Percentiles rank a stretch among this genome's conserved stretches.
phyloP scores from a whole-genome alignment of 2,888 invertebrate genomes.

The Leucophenga montana region DNA sequence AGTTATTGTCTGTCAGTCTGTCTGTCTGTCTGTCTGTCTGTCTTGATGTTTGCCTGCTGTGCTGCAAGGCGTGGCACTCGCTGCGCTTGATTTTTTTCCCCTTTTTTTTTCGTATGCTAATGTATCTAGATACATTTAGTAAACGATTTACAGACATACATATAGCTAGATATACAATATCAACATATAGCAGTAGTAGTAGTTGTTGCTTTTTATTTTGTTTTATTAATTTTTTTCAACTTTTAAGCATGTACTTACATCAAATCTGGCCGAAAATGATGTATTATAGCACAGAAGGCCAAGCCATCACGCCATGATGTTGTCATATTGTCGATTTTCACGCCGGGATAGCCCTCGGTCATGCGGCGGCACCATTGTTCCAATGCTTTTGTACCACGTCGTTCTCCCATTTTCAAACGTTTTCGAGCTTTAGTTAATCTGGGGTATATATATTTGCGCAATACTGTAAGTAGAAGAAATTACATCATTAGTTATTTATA shows the following conservation, averaged over 20 bases:
- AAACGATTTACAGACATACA: not conserved
- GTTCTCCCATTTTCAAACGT: conserved; percentile 80
- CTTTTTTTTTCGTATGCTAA: not conserved
- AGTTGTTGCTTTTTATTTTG: too few relatives aligned
- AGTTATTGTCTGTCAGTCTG: too few relatives aligned
- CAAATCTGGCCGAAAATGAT: conserved; percentile 94
- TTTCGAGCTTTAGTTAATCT: too few relatives aligned
- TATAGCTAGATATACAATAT: not conserved
- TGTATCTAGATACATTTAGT: not conserved
- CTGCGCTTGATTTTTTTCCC: not conserved
- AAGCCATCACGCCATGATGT: conserved; percentile 96
- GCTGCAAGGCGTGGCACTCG: not conserved
- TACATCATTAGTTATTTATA: too few relatives aligned
- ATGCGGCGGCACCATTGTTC: conserved; percentile 94
- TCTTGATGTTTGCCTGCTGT: too few relatives aligned
- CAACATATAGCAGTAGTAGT: too few relatives aligned
- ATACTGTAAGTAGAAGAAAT: too few relatives aligned
- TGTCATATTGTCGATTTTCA: conserved; percentile 94
- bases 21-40: too few relatives aligned
- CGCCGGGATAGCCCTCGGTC: conserved; percentile 91
- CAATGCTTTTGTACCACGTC: conserved; percentile 90
- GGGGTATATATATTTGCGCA: too few relatives aligned
- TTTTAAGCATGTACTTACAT: conserved; percentile 82
- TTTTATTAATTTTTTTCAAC: not conserved
- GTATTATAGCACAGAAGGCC: conserved; percentile 96